phyloP scores from a whole-genome alignment of 1,140 invertebrate species.

The Asobara japonica region DNA sequence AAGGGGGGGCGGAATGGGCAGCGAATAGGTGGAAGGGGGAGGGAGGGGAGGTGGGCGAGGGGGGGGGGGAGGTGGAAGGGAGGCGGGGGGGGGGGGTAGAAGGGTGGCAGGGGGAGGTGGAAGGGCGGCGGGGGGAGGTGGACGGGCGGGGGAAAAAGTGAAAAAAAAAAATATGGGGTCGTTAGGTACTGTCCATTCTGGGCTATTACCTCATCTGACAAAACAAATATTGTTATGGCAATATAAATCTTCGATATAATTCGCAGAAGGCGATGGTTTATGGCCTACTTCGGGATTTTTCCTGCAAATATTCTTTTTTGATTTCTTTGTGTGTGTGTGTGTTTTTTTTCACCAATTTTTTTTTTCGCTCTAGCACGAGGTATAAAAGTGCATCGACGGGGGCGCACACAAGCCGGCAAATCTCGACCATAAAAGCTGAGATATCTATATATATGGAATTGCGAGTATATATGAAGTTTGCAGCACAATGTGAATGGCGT shows the following conservation, averaged over 20 bases:
- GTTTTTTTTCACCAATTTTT: neutral
- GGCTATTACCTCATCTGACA: conserved; percentile 4
- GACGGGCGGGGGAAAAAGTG: neutral
- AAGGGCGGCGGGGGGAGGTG: neutral
- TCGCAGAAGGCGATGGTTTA: conserved; percentile 10
- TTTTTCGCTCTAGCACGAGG: neutral
- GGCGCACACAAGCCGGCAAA: neutral
- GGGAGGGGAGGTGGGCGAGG: too few relatives aligned
- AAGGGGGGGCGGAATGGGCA: too few relatives aligned
- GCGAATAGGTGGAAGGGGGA: too few relatives aligned
- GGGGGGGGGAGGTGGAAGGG: too few relatives aligned
- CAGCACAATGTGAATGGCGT: conserved; percentile 15
- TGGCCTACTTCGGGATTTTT: neutral
- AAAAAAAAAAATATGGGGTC: neutral
- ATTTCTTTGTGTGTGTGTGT: neutral
- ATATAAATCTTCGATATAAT: conserved; percentile 9
- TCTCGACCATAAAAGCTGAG: conserved; percentile 1
- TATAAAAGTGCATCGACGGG: neutral
- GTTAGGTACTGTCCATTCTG: neutral
- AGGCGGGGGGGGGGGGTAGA: neutral
- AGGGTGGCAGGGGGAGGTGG: neutral
- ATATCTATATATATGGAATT: neutral
- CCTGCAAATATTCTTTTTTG: neutral
- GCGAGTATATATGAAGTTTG: conserved; percentile 1
- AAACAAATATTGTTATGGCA: conserved; percentile 11